Conservation (phyloP, 2,113 vertebrate species). For the Galemys pyrenaicus region DNA sequence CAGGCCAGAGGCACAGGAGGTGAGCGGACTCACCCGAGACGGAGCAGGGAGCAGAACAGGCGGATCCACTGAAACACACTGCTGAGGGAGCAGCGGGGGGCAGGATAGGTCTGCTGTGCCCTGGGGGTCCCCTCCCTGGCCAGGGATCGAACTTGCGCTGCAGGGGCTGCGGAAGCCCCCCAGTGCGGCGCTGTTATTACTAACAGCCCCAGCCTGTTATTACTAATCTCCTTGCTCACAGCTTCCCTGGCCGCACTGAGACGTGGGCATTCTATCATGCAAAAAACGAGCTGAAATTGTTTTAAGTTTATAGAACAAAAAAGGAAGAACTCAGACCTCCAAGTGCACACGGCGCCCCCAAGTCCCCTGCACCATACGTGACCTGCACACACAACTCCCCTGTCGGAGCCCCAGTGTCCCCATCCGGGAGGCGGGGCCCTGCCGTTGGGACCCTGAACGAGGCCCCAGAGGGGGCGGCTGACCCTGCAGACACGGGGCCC, state of each 20-base stretch:
- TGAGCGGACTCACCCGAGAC: too few relatives aligned
- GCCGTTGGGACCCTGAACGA: neutral
- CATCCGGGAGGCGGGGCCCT: neutral
- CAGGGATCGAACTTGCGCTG: too few relatives aligned
- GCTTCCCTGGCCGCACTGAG: neutral
- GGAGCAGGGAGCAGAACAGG: too few relatives aligned
- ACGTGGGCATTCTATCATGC: neutral
- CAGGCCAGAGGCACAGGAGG: too few relatives aligned
- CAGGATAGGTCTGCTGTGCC: too few relatives aligned
- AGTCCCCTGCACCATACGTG: neutral
- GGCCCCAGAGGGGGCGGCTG: neutral
- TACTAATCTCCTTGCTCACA: too few relatives aligned
- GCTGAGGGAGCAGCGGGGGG: too few relatives aligned
- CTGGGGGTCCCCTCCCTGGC: too few relatives aligned
- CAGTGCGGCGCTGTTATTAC: too few relatives aligned
- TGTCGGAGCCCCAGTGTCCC: neutral
- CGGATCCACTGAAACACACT: too few relatives aligned
- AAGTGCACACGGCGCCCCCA: neutral
- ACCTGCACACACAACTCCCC: neutral
- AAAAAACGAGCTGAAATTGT: neutral
- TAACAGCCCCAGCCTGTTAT: too few relatives aligned
- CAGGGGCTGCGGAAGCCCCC: too few relatives aligned
- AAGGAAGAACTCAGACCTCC: neutral
- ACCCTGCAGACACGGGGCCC: fast-evolving
- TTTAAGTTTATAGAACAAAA: neutral